These are phyloP conservation scores for Spatula versicolor DNA, from an alignment of 2,797 vertebrate genomes.

Conservation along the genomic window DNA sequence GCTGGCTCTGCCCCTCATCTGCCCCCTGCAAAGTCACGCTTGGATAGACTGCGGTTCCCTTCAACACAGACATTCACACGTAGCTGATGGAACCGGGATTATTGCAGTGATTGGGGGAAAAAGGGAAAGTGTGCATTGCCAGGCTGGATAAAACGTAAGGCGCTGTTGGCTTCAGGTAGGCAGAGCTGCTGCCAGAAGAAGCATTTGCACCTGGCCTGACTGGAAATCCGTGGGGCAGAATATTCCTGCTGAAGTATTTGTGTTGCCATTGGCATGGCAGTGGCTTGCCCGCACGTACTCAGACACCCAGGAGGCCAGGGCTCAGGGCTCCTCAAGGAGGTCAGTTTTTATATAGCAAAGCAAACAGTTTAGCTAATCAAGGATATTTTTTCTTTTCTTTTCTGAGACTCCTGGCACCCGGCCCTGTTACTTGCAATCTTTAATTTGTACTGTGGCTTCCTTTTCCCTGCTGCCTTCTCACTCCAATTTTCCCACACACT, in stretches of 20 bases:
- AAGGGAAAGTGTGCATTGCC: neutral
- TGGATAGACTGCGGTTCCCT: fast-evolving
- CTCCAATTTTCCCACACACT: slow-evolving; percentile 66
- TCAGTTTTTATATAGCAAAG: slow-evolving; percentile 74
- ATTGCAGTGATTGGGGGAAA: neutral
- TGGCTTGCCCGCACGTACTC: slow-evolving; percentile 53
- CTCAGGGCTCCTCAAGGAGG: slow-evolving; percentile 39
- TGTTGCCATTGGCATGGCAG: slow-evolving; percentile 12
- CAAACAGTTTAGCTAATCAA: slow-evolving; percentile 73
- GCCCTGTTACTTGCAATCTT: slow-evolving; percentile 60
- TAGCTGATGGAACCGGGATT: neutral
- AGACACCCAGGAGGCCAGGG: slow-evolving; percentile 44
- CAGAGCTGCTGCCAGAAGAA: slow-evolving; percentile 16
- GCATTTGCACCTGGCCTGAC: slow-evolving; percentile 2
- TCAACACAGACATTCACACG: neutral
- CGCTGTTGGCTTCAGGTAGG: neutral
- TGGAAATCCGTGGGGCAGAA: slow-evolving; percentile 6
- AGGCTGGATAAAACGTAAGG: neutral
- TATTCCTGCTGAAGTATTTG: neutral
- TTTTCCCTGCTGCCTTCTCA: slow-evolving; percentile 55
- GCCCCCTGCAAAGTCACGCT: neutral
- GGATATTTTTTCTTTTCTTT: slow-evolving; percentile 31
- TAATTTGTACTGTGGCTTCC: slow-evolving; percentile 70
- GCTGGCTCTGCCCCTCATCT: neutral
- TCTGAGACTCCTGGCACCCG: slow-evolving; percentile 61